phyloP scores from a whole-genome alignment of 2,888 invertebrate species.

The Aethes cnicana region DNA sequence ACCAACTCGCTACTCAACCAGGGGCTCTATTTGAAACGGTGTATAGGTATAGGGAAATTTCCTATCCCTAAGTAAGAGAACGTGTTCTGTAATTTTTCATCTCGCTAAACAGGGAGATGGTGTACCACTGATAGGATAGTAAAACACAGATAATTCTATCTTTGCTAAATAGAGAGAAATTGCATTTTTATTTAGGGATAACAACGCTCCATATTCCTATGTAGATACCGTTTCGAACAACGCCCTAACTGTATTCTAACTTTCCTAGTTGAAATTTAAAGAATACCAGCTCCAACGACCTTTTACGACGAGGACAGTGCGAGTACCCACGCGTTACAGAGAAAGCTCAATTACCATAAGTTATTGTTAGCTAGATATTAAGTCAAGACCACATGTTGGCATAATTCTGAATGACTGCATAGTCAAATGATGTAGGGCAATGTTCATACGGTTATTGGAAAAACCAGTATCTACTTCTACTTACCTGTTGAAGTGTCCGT shows the following conservation, averaged over 20 bases:
- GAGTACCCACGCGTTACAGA: slow-evolving; percentile 26
- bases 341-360: slow-evolving; percentile 54
- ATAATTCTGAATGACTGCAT: slow-evolving; percentile 8
- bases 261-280: background rate
- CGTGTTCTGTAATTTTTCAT: background rate
- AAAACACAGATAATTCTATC: no score
- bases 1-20: background rate
- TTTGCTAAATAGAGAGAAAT: no score
- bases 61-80: background rate
- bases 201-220: no score
- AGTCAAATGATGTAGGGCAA: slow-evolving; percentile 4
- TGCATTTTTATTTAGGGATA: no score
- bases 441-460: slow-evolving; percentile 13
- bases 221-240: no score
- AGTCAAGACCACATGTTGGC: slow-evolving; percentile 3
- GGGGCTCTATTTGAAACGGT: no score
- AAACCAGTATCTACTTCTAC: slow-evolving; percentile 5
- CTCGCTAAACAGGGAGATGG: no score
- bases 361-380: slow-evolving; percentile 39
- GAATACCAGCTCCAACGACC: no score
- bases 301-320: background rate
- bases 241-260: no score
- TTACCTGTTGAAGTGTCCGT: background rate
- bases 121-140: no score
- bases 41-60: background rate